Base-by-base conservation (phyloP, 2,113 vertebrate genomes). In the Xiphias gladius region DNA sequence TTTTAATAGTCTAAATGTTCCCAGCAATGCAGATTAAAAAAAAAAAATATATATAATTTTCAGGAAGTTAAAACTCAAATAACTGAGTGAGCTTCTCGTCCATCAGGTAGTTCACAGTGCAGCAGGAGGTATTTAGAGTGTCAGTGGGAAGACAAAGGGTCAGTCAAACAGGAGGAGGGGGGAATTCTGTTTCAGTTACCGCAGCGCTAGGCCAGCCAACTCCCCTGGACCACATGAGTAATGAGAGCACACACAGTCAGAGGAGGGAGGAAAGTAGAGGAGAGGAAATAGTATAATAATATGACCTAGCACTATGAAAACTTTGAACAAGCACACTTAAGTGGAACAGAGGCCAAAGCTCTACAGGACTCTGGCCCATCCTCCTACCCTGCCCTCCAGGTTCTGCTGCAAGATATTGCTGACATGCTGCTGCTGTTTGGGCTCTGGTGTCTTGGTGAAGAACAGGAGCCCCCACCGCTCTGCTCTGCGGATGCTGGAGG, bases 311-410 rank as follows among this genome's bases (percentile, higher is more conserved):
- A 55, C 28, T 43, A 48, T 43, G 13, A 39, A 77, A 52, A 71
- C 5, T 68, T 71, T 76, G 62, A 48, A 55, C 19, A 50, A 58
- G 73, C 9, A 76, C 52, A 30, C 26, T 66, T 22, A 81, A 88
- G 64, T 78, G 43, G 24, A 85, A 71, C 17, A 77, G 41, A 67
- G 54, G 72, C 64, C 48, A 17, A 69, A 59, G 37, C 50, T 76
- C 54, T 13, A 50, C 30, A 52, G 48, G 62, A 54, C 20, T 35
- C 64, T 62, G 59, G 39, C 22, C 37, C 16, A 3, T 54, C 32
- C 22, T 62, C 20, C 13, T 46, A 5, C 11, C 28, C 12, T 62
- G 9, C 26, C 7, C 54, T 83, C 48, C 46, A 28, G 35, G 32
- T 70, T 71, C 30, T 64, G 26, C 50, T 54, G 50, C 58, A 52